Percentiles rank a stretch among this genome's conserved stretches.
phyloP scores from a whole-genome alignment of 2,888 invertebrate species.

The Disparrhopalites patrizii region DNA sequence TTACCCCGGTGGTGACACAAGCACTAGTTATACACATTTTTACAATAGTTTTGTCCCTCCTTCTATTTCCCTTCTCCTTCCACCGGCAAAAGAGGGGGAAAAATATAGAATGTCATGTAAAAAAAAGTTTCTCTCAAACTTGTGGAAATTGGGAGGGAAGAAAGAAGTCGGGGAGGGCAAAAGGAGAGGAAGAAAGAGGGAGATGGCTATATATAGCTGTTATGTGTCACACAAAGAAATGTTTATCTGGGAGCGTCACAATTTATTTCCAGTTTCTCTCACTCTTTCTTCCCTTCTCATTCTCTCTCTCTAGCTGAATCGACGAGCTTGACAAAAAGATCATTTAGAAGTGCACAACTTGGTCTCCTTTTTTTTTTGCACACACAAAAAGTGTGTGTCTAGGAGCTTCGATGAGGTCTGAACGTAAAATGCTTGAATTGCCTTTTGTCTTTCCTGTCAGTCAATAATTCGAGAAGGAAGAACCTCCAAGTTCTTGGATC shows the following conservation, averaged over 20 bases:
- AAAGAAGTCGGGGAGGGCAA: not conserved
- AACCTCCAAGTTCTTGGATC: no score
- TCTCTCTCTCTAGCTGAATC: no score
- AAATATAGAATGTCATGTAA: slow-evolving; percentile 2
- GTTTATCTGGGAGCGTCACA: slow-evolving; percentile 15
- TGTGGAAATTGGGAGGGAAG: not conserved
- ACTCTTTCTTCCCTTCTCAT: not conserved
- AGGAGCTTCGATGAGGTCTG: not conserved
- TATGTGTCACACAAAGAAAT: slow-evolving; percentile 13
- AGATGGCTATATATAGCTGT: not conserved
- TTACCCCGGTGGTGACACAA: no score
- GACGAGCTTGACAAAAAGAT: slow-evolving; percentile 9
- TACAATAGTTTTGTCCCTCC: no score
- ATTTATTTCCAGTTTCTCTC: not conserved
- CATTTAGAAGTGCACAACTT: slow-evolving; percentile 1
- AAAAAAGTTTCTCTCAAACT: slow-evolving; percentile 12
- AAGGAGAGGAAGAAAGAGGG: not conserved
- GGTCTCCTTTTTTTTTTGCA: not conserved
- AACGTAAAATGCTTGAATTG: not conserved
- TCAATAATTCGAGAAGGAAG: slow-evolving; percentile 2
- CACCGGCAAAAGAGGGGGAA: no score
- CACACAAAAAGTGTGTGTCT: not conserved
- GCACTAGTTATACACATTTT: not conserved
- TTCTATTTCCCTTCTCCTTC: no score
- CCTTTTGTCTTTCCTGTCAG: slow-evolving; percentile 7